Evolutionary conservation across 2,888 invertebrate genomes (phyloP).

Genomic region (Drosophila rellima): DNA sequence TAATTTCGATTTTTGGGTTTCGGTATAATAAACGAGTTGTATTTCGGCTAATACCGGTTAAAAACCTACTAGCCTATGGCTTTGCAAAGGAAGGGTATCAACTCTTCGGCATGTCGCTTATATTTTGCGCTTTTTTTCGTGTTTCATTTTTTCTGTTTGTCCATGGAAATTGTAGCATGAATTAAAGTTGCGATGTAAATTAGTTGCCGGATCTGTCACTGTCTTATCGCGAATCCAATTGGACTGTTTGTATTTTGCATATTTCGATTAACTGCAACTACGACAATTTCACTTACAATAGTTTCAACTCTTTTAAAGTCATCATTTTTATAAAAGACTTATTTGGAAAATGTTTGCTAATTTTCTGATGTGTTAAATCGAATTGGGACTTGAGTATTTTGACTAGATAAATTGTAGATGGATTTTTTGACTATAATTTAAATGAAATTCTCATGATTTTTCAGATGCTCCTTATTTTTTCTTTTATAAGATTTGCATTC

Average conservation of each 20-base stretch:
- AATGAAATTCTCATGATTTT: neutral
- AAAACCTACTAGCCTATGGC: no score
- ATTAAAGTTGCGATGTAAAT: slow-evolving; percentile 33
- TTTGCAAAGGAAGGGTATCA: no score
- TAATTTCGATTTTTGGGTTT: no score
- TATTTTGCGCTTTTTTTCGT: neutral
- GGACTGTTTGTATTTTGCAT: slow-evolving; percentile 9
- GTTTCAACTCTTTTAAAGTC: no score
- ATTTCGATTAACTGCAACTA: neutral
- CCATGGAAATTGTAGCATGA: neutral
- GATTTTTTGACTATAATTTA: no score
- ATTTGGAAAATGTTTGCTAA: neutral
- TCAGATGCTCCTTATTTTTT: no score
- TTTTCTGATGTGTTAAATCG: neutral
- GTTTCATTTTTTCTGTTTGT: neutral
- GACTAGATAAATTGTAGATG: no score
- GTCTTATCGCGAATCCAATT: slow-evolving; percentile 3
- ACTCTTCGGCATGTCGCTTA: neutral
- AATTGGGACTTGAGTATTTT: neutral
- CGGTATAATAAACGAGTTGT: no score
- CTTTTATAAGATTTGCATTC: no score
- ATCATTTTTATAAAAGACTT: no score
- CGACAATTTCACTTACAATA: neutral
- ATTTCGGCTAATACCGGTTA: no score
- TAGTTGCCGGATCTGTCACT: slow-evolving; percentile 15